A percentile compares a stretch with the other conserved stretches of the same genome.
Evolutionary conservation across 2,113 vertebrate genomes (phyloP).

Genomic region (Cottus gobio): DNA sequence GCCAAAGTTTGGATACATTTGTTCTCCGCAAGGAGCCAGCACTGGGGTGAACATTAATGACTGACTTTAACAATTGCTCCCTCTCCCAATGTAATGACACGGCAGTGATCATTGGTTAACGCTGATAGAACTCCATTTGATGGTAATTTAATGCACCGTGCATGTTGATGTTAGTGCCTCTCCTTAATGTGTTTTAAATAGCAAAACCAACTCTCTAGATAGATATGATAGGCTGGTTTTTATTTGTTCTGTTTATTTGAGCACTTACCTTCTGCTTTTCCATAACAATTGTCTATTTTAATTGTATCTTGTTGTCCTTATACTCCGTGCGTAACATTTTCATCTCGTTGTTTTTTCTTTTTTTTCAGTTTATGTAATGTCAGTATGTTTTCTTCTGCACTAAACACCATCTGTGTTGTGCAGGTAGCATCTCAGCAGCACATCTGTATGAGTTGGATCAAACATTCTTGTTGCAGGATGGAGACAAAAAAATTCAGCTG

Average conservation of each 20-base stretch:
- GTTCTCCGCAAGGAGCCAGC: neutral
- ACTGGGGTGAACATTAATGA: neutral
- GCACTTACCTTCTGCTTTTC: neutral
- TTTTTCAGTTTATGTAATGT: neutral
- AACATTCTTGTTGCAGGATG: neutral
- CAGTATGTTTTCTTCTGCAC: neutral
- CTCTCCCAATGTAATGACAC: constrained; percentile 4
- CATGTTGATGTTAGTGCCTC: constrained; percentile 18
- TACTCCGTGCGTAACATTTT: neutral
- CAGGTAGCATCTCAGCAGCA: neutral
- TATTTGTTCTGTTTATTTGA: constrained; percentile 10
- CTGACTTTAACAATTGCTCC: neutral
- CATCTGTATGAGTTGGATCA: neutral
- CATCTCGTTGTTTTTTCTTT: neutral
- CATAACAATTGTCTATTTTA: neutral
- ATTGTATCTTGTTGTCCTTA: neutral
- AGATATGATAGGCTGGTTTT: constrained; percentile 3
- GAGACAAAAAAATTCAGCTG: neutral
- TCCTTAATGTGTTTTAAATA: constrained; percentile 47
- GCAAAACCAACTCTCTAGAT: constrained; percentile 11
- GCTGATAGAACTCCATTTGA: constrained; percentile 33
- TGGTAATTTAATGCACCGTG: constrained; percentile 41
- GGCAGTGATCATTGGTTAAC: constrained; percentile 36
- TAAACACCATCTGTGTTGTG: neutral
- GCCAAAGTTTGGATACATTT: constrained; percentile 1